phyloP scores from a whole-genome alignment of 2,797 vertebrate species.

The Falco peregrinus region DNA sequence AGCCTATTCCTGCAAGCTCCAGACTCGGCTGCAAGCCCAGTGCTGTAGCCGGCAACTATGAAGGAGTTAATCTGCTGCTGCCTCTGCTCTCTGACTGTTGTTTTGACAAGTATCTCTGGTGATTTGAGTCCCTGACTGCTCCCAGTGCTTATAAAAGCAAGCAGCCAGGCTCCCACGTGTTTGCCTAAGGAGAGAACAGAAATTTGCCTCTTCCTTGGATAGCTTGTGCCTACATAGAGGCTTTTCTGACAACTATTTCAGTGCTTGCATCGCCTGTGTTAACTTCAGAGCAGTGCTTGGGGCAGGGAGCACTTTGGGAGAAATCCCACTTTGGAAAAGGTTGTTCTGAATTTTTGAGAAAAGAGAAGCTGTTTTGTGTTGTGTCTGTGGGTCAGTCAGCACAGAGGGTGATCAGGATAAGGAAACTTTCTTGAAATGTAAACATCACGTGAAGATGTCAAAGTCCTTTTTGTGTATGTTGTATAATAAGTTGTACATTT shows the following conservation, averaged over 20 bases:
- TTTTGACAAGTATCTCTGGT: slow-evolving; percentile 60
- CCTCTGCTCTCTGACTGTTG: slow-evolving; percentile 25
- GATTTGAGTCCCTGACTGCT: slow-evolving; percentile 58
- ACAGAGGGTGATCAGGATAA: not conserved
- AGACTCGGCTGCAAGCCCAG: not conserved
- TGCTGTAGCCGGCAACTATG: not conserved
- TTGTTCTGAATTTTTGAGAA: not conserved
- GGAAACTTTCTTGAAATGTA: not conserved
- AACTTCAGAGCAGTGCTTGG: not conserved
- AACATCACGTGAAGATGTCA: not conserved
- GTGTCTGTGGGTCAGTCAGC: not conserved
- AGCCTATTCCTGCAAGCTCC: not conserved
- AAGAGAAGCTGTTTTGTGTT: not conserved
- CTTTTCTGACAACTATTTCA: not conserved
- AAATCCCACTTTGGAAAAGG: not conserved
- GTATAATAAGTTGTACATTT: not conserved
- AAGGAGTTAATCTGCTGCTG: slow-evolving; percentile 51
- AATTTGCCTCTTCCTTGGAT: slow-evolving; percentile 12
- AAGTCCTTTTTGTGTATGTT: not conserved
- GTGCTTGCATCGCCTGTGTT: not conserved
- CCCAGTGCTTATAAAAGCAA: slow-evolving; percentile 44
- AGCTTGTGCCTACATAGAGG: not conserved
- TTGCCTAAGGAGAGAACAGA: slow-evolving; percentile 42
- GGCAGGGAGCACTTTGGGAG: not conserved
- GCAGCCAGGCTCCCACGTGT: slow-evolving; percentile 47